These are phyloP conservation scores for Cololabis saira DNA, from an alignment of 2,113 vertebrate genomes.

Conservation along the genomic window DNA sequence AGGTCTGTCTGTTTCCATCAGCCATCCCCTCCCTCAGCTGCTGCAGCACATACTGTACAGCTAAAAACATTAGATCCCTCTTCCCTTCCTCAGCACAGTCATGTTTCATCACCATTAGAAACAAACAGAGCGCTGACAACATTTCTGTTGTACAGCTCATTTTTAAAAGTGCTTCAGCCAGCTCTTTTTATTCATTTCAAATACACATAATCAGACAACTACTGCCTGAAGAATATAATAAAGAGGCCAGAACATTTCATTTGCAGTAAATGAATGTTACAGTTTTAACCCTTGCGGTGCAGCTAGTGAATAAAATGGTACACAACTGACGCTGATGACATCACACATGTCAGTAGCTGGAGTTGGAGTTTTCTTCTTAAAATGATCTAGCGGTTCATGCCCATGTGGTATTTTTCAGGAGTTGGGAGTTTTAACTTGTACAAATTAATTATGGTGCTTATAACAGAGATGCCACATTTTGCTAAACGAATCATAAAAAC, in stretches of 20 bases:
- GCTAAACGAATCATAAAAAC: too few relatives aligned
- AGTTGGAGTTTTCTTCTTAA: conserved; percentile 5
- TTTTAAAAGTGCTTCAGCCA: conserved; percentile 58
- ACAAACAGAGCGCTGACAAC: conserved; percentile 46
- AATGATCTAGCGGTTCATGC: not conserved
- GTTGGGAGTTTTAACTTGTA: not conserved
- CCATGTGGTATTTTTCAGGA: not conserved
- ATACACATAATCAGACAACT: conserved; percentile 36
- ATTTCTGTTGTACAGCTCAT: conserved; percentile 65
- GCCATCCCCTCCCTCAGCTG: conserved; percentile 53
- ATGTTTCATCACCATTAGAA: conserved; percentile 62
- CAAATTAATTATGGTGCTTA: not conserved
- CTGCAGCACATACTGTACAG: conserved; percentile 32
- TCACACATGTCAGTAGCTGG: conserved; percentile 20
- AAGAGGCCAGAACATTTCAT: conserved; percentile 47
- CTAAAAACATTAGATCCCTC: conserved; percentile 31
- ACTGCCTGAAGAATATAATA: conserved; percentile 58
- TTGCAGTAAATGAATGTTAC: conserved; percentile 38
- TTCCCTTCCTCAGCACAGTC: conserved; percentile 19
- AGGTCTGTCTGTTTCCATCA: conserved; percentile 20
- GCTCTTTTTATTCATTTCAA: conserved; percentile 14
- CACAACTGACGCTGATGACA: conserved; percentile 19
- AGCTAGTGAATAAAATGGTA: conserved; percentile 5
- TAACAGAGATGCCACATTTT: too few relatives aligned
- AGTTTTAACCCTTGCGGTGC: conserved; percentile 34